Percentiles rank a stretch among this genome's conserved stretches.
Conservation (phyloP, 2,113 vertebrate species). For the Pica pica region DNA sequence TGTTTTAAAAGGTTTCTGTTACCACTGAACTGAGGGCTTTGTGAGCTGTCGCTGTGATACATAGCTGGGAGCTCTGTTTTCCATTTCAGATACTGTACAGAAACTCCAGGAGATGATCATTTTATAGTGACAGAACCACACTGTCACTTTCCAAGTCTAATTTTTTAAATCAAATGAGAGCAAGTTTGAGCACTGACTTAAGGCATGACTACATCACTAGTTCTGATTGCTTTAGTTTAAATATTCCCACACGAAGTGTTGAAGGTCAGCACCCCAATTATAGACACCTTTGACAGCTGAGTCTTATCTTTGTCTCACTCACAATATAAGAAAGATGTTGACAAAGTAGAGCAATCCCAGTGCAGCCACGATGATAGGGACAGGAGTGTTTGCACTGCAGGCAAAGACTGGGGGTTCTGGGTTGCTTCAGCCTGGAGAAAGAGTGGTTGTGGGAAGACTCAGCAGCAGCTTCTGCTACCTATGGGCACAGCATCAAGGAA, state of each 20-base stretch:
- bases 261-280: background rate
- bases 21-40: background rate
- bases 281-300: background rate
- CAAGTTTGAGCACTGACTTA: background rate
- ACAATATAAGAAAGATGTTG: background rate
- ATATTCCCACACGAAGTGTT: background rate
- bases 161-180: background rate
- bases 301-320: background rate
- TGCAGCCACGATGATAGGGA: rapidly evolving
- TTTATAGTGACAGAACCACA: background rate
- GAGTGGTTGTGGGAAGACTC: background rate
- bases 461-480: background rate
- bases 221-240: background rate
- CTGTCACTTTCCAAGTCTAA: background rate
- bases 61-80: background rate
- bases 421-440: background rate
- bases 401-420: background rate
- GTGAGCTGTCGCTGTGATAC: background rate
- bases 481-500: background rate
- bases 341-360: background rate
- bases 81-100: background rate
- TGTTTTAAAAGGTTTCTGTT: background rate
- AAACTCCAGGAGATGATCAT: background rate
- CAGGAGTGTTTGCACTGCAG: background rate
- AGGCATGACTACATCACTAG: background rate